Conservation (phyloP, 2,113 vertebrate genomes). For the Mungos mungo region DNA sequence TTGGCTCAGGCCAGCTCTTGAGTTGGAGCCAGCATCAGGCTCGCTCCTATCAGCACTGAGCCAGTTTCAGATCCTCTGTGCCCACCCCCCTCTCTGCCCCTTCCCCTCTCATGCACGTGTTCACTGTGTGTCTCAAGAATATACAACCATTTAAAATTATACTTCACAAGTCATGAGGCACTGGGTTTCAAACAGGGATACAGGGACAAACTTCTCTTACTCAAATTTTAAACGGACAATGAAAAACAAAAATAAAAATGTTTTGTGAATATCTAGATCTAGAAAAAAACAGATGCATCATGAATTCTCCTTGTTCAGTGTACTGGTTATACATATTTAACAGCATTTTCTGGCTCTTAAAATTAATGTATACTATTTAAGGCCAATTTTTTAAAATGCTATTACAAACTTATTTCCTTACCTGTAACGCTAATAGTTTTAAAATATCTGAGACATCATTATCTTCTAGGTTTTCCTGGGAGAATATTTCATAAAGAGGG, state of each 20-base stretch:
- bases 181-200: background rate
- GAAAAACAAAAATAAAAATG: background rate
- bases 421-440: conserved; percentile 92
- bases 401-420: conserved; percentile 77
- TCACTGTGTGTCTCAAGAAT: too few relatives aligned
- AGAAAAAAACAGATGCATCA: background rate
- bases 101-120: too few relatives aligned
- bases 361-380: background rate
- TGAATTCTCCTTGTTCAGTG: conserved; percentile 8
- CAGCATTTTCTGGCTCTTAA: conserved; percentile 11
- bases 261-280: background rate
- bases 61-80: too few relatives aligned
- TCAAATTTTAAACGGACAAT: background rate
- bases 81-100: too few relatives aligned
- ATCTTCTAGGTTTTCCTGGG: conserved; percentile 96
- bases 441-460: conserved; percentile 89
- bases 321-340: conserved; percentile 1
- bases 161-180: background rate
- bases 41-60: too few relatives aligned
- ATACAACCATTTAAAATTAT: too few relatives aligned
- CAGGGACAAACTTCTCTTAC: background rate
- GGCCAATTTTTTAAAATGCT: background rate
- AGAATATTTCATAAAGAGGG: conserved; percentile 94
- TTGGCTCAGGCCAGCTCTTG: too few relatives aligned
- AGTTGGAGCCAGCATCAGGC: too few relatives aligned